Conservation (phyloP, 2,113 vertebrate genomes). For the Murina feae region DNA sequence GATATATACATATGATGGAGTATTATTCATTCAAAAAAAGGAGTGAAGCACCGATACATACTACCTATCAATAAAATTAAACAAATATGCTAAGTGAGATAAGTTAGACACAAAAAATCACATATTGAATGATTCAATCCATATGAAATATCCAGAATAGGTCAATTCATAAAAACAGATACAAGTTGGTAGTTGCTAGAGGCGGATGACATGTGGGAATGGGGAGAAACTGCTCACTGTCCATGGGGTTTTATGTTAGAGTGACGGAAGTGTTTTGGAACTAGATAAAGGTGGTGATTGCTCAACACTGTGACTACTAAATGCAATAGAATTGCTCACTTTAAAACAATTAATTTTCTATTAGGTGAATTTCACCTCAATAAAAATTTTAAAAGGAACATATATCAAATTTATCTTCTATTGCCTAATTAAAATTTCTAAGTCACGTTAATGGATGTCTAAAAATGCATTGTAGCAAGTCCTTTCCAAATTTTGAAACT, state of each 20-base stretch:
- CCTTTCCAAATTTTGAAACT: not conserved
- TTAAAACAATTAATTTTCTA: not conserved
- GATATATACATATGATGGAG: not conserved
- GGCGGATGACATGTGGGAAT: not conserved
- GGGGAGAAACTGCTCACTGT: not conserved
- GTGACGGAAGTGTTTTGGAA: not conserved
- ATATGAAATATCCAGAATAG: not conserved
- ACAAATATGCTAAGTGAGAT: not conserved
- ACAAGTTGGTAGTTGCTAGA: not conserved
- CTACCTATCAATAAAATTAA: not conserved
- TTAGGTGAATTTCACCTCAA: not conserved
- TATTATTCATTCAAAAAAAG: not conserved
- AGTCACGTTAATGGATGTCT: not conserved
- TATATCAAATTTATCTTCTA: not conserved
- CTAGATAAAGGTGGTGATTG: not conserved
- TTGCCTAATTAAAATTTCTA: not conserved
- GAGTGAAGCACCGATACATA: not conserved
- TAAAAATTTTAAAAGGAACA: not conserved
- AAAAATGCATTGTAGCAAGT: not conserved
- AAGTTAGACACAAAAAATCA: not conserved
- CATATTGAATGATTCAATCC: not conserved
- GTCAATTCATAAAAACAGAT: not conserved
- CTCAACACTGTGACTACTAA: not conserved
- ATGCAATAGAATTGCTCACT: not conserved
- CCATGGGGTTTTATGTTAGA: not conserved